Evolutionary conservation across 1,140 invertebrate species (phyloP).

Genomic region (Tetragnatha versicolor): DNA sequence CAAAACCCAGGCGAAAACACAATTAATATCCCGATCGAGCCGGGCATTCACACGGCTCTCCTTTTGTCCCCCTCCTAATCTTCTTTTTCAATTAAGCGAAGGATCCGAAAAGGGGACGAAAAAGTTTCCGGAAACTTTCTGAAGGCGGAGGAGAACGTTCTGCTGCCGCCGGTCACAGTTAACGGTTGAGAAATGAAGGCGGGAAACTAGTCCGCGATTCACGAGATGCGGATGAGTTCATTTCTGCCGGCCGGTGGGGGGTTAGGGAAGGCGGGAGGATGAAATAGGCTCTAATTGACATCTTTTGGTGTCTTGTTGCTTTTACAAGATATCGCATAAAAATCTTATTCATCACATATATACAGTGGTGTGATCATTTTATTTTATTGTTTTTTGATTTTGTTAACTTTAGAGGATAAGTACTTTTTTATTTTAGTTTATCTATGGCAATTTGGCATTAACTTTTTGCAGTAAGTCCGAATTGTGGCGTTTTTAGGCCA

Average conservation of each 20-base stretch:
- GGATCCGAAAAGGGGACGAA: neutral
- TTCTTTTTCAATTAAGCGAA: neutral
- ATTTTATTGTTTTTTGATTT: too few species aligned
- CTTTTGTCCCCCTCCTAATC: neutral
- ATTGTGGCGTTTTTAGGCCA: too few species aligned
- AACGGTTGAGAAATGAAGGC: conserved; percentile 35
- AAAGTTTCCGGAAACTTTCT: conserved; percentile 4
- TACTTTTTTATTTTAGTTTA: too few species aligned
- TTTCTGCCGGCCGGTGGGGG: neutral
- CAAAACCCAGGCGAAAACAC: too few species aligned
- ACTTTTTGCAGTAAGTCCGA: too few species aligned
- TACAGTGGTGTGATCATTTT: too few species aligned
- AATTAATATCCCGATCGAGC: neutral
- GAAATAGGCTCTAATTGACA: too few species aligned
- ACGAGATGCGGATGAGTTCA: conserved; percentile 14
- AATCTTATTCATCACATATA: too few species aligned
- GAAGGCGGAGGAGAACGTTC: neutral
- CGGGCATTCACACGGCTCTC: neutral
- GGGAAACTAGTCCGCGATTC: conserved; percentile 35
- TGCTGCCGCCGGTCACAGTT: conserved; percentile 19
- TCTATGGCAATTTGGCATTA: too few species aligned
- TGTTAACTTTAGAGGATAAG: too few species aligned
- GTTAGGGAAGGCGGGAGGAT: neutral
- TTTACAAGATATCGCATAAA: too few species aligned
- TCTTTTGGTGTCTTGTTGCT: too few species aligned